Evolutionary conservation across 2,797 vertebrate genomes (phyloP).

Genomic region (Lithobates pipiens): DNA sequence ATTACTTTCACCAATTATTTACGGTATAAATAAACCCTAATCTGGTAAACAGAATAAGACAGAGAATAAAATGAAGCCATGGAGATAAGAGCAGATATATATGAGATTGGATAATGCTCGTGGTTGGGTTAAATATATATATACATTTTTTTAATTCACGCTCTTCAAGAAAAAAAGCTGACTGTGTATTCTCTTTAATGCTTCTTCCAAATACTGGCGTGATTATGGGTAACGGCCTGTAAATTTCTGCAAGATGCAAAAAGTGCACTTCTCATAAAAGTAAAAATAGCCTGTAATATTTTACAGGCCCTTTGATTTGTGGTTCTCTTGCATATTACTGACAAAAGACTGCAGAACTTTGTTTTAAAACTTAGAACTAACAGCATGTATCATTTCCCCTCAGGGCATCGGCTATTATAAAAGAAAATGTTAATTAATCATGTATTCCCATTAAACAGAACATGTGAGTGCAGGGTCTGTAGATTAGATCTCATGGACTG

Average conservation of each 20-base stretch:
- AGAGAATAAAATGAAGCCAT: too few relatives aligned
- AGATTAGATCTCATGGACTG: conserved; percentile 13
- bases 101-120: background rate
- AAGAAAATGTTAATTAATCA: conserved; percentile 38
- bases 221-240: background rate
- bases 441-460: conserved; percentile 9
- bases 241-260: conserved; percentile 39
- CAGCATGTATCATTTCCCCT: conserved; percentile 20
- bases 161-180: background rate
- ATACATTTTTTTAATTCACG: background rate
- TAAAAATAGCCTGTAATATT: conserved; percentile 38
- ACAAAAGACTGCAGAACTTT: conserved; percentile 16
- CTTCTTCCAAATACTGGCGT: background rate
- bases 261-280: conserved; percentile 20
- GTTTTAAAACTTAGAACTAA: conserved; percentile 26
- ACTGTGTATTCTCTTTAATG: background rate
- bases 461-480: conserved; percentile 1
- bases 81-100: background rate
- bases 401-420: conserved; percentile 17
- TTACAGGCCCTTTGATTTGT: conserved; percentile 30
- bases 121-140: background rate
- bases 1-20: background rate
- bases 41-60: too few relatives aligned
- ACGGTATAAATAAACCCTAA: background rate
- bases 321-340: conserved; percentile 4